Conservation (phyloP, 2,888 invertebrate genomes). For the Microctonus aethiopoides region DNA sequence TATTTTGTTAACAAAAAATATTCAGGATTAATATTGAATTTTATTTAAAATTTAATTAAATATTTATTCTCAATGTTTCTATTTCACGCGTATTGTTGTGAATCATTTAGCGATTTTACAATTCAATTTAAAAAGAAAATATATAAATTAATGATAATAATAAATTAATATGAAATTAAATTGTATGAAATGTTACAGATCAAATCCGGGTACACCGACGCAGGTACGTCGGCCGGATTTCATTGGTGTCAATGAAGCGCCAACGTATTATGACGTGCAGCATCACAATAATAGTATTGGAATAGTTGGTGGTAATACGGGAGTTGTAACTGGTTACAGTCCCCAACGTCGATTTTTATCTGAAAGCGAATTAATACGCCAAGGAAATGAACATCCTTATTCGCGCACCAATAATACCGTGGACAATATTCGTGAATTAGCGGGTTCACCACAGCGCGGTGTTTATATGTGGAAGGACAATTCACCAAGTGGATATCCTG, state of each 20-base stretch:
- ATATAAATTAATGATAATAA: background rate
- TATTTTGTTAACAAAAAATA: no score
- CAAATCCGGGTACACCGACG: constrained; percentile 92
- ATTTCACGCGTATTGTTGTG: constrained; percentile 10
- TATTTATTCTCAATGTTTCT: background rate
- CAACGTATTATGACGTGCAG: constrained; percentile 64
- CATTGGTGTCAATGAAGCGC: constrained; percentile 74
- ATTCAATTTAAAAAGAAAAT: background rate
- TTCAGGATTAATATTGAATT: no score
- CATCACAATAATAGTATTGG: constrained; percentile 47
- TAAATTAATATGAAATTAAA: constrained; percentile 5
- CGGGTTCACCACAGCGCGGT: constrained; percentile 86
- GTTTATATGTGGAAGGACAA: constrained; percentile 85
- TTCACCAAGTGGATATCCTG: constrained; percentile 72
- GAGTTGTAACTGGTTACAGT: constrained; percentile 62
- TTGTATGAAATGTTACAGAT: constrained; percentile 72
- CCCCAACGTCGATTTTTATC: constrained; percentile 74
- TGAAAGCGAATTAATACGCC: constrained; percentile 74
- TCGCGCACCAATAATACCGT: constrained; percentile 81
- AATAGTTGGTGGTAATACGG: constrained; percentile 47
- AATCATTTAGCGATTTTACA: background rate
- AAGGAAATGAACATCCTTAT: constrained; percentile 69
- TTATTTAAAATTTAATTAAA: no score
- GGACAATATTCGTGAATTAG: constrained; percentile 88
- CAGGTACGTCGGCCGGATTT: constrained; percentile 90